These are phyloP conservation scores for Melozone crissalis DNA, from an alignment of 2,113 vertebrate genomes.

Conservation along the genomic window DNA sequence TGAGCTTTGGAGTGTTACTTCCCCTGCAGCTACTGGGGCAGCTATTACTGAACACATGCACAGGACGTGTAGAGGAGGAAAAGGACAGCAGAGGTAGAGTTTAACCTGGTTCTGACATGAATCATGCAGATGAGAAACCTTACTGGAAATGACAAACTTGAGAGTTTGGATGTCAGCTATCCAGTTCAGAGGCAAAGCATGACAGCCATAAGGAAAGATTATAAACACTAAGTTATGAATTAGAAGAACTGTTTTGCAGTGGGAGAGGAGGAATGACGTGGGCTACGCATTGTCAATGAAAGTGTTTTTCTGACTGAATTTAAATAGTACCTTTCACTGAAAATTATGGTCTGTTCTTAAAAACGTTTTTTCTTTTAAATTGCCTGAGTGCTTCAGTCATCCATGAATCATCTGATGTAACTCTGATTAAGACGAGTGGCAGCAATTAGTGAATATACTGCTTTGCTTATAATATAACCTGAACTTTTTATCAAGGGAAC, in stretches of 20 bases:
- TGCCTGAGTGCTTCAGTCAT: not conserved
- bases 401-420: not conserved
- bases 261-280: not conserved
- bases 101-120: not conserved
- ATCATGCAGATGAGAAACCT: not conserved
- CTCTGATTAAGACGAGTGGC: not conserved
- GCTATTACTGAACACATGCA: not conserved
- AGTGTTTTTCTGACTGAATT: not conserved
- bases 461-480: not conserved
- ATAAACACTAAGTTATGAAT: not conserved
- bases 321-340: not conserved
- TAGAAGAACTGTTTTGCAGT: not conserved
- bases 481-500: not conserved
- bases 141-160: not conserved
- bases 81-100: not conserved
- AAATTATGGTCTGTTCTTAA: slow-evolving; percentile 5
- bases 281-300: not conserved
- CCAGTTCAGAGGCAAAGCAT: not conserved
- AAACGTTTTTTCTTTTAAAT: not conserved
- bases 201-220: not conserved
- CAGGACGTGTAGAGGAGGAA: not conserved
- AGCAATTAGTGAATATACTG: slow-evolving; percentile 2
- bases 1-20: not conserved
- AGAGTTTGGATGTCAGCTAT: not conserved
- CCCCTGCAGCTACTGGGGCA: not conserved